Evolutionary conservation across 1,140 invertebrate genomes (phyloP).

Genomic region (Temnothorax curvispinosus): DNA sequence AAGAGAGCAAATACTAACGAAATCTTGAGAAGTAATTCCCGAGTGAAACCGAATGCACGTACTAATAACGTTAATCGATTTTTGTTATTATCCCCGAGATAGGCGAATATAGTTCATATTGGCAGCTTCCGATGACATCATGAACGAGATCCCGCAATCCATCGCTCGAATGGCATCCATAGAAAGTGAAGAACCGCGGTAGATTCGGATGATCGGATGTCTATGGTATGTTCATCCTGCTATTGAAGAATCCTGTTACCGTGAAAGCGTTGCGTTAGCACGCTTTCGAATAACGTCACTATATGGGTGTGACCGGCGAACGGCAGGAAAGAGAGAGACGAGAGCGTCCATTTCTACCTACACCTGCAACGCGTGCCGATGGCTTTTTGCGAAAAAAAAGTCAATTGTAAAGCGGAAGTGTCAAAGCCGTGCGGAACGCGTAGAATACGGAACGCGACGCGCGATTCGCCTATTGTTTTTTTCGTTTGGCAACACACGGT

Average conservation of each 20-base stretch:
- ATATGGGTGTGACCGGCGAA: not conserved
- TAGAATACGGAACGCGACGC: not conserved
- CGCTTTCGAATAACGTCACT: constrained; percentile 31
- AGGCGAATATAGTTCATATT: not conserved
- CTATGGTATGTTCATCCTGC: constrained; percentile 10
- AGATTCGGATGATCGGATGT: constrained; percentile 34
- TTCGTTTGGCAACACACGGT: constrained; percentile 11
- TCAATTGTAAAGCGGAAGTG: constrained; percentile 34
- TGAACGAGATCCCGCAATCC: not conserved
- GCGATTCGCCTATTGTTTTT: constrained; percentile 1
- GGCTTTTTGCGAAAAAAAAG: constrained; percentile 34
- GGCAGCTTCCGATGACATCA: not conserved
- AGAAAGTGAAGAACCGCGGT: constrained; percentile 32
- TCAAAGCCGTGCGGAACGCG: constrained; percentile 4
- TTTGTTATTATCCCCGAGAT: not conserved
- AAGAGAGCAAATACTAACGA: not conserved
- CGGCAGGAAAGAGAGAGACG: not conserved
- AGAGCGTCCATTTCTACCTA: constrained; percentile 12
- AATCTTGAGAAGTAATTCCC: not conserved
- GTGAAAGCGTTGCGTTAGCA: constrained; percentile 30
- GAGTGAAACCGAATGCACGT: not conserved
- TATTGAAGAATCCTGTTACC: constrained; percentile 31
- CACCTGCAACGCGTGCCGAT: not conserved
- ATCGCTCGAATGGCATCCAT: constrained; percentile 7
- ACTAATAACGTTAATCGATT: not conserved